Conservation (phyloP, 2,113 vertebrate species). For the Vanacampus margaritifer region DNA sequence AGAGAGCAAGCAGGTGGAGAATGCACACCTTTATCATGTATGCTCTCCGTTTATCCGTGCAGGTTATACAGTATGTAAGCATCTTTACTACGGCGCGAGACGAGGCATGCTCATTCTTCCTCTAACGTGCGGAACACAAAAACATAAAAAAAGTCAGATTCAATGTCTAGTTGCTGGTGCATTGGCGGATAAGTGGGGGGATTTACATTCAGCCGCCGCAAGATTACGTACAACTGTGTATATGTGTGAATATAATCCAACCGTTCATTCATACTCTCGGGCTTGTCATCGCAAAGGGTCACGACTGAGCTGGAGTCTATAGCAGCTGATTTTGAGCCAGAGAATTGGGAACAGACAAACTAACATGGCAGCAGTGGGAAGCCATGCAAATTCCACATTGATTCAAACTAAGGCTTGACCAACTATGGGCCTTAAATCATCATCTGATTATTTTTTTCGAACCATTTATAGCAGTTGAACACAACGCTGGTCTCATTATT, state of each 20-base stretch:
- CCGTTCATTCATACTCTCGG: neutral
- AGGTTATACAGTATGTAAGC: neutral
- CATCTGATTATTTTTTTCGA: no score
- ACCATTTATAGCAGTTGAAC: no score
- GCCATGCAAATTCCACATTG: neutral
- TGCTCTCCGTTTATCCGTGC: neutral
- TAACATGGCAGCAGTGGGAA: neutral
- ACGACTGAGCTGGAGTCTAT: neutral
- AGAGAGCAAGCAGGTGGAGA: constrained; percentile 3
- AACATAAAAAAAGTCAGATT: neutral
- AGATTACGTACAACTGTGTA: neutral
- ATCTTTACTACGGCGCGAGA: neutral
- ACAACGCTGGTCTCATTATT: no score
- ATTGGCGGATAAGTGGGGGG: neutral
- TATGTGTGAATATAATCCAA: neutral
- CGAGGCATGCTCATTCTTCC: neutral
- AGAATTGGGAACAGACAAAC: neutral
- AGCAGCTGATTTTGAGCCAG: neutral
- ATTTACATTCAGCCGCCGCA: neutral
- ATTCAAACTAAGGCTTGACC: no score
- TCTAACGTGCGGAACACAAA: neutral
- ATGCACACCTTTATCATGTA: neutral
- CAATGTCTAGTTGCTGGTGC: neutral
- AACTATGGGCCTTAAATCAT: no score
- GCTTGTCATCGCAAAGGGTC: neutral